These are phyloP conservation scores for Paralichthys olivaceus DNA, from an alignment of 2,113 vertebrate species.

Conservation along the genomic window DNA sequence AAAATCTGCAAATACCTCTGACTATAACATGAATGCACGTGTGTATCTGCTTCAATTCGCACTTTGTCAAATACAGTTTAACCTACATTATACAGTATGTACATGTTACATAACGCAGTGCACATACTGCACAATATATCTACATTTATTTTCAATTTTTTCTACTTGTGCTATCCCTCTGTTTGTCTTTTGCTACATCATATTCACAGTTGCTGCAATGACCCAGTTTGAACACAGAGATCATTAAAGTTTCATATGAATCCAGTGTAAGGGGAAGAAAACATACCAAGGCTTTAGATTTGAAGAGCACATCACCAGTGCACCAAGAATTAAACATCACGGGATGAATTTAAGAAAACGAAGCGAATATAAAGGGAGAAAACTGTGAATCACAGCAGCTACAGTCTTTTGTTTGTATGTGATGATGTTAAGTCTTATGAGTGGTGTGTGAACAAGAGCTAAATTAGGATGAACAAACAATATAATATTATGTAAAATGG, in stretches of 20 bases:
- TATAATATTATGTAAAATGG: not conserved
- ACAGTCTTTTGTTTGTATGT: not conserved
- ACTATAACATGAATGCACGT: not conserved
- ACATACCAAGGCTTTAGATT: constrained; percentile 45
- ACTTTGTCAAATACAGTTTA: not conserved
- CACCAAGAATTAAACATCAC: constrained; percentile 31
- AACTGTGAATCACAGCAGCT: not conserved
- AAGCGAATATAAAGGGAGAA: not conserved
- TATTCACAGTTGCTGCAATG: constrained; percentile 52
- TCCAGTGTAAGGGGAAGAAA: constrained; percentile 46
- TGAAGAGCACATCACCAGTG: constrained; percentile 32
- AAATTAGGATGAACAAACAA: not conserved
- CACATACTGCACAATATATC: not conserved
- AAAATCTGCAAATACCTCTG: not conserved
- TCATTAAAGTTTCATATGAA: constrained; percentile 70
- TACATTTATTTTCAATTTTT: not conserved
- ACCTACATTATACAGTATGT: not conserved
- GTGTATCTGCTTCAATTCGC: not conserved
- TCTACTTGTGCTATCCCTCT: not conserved
- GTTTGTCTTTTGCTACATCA: constrained; percentile 31
- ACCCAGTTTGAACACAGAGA: constrained; percentile 61
- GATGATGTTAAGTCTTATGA: not conserved
- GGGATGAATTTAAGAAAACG: constrained; percentile 19
- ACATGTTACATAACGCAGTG: constrained; percentile 2
- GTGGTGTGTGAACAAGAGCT: not conserved